These are phyloP conservation scores for Pipistrellus kuhlii DNA, from an alignment of 2,797 vertebrate genomes.

Conservation along the genomic window DNA sequence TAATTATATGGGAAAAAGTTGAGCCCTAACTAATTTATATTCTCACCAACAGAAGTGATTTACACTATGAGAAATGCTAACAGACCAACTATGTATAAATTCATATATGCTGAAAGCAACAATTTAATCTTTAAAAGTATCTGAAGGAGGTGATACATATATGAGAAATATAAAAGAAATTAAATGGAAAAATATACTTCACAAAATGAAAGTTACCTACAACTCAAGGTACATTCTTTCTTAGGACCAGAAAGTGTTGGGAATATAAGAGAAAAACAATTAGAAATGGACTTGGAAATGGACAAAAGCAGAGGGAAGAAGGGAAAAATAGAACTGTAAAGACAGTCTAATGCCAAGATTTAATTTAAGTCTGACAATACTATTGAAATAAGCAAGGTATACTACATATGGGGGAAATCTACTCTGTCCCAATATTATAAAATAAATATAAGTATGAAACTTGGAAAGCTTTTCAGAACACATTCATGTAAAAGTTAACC, in stretches of 20 bases:
- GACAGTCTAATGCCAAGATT: constrained; percentile 20
- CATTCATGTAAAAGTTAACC: constrained; percentile 11
- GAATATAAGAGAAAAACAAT: not conserved
- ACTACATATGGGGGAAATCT: not conserved
- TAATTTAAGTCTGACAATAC: constrained; percentile 31
- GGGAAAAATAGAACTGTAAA: not conserved
- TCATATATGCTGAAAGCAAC: not conserved
- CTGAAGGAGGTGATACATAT: not conserved
- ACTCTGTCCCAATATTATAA: not conserved
- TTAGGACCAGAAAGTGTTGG: not conserved
- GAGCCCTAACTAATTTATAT: constrained; percentile 54
- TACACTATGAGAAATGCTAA: constrained; percentile 43
- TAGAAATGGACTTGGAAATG: constrained; percentile 31
- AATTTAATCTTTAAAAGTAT: constrained; percentile 45
- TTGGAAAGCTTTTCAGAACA: constrained; percentile 53
- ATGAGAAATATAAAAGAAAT: constrained; percentile 52
- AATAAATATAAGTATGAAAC: constrained; percentile 47
- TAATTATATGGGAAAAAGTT: constrained; percentile 29
- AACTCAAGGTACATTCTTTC: constrained; percentile 27
- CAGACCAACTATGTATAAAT: constrained; percentile 38
- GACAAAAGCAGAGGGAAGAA: not conserved
- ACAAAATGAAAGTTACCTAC: constrained; percentile 27
- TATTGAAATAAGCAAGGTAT: constrained; percentile 25
- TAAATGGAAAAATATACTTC: constrained; percentile 61
- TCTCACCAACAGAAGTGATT: constrained; percentile 59